Evolutionary conservation across 2,113 vertebrate species (phyloP).

Genomic region (Vireo altiloquus): DNA sequence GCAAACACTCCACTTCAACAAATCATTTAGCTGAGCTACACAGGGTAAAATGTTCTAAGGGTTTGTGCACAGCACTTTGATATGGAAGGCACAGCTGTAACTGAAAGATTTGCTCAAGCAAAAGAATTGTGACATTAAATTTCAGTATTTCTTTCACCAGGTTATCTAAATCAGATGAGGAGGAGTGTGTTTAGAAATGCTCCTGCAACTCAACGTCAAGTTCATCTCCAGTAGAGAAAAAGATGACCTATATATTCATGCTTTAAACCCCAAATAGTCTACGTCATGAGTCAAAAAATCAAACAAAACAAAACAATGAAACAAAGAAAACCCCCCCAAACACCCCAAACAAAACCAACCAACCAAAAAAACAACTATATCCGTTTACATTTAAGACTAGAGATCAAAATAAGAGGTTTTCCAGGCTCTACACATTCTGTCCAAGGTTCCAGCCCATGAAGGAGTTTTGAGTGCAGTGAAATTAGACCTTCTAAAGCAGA

Average conservation of each 20-base stretch:
- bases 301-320: background rate
- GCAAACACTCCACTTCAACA: background rate
- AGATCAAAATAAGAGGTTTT: background rate
- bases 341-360: background rate
- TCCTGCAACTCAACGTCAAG: background rate
- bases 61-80: background rate
- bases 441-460: background rate
- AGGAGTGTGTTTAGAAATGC: background rate
- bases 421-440: background rate
- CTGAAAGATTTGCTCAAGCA: background rate
- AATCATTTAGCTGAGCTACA: background rate
- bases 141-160: background rate
- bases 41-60: background rate
- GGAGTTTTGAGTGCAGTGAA: background rate
- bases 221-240: background rate
- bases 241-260: background rate
- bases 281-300: background rate
- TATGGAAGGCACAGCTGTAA: background rate
- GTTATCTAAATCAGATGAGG: background rate
- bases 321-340: no score
- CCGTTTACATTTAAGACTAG: background rate
- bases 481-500: background rate
- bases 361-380: rapidly evolving
- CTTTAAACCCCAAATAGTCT: background rate
- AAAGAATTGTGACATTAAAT: background rate